A percentile compares a stretch with the other conserved stretches of the same genome.
Evolutionary conservation across 2,113 vertebrate genomes (phyloP).

Genomic region (Tenebrosternarchus preto): DNA sequence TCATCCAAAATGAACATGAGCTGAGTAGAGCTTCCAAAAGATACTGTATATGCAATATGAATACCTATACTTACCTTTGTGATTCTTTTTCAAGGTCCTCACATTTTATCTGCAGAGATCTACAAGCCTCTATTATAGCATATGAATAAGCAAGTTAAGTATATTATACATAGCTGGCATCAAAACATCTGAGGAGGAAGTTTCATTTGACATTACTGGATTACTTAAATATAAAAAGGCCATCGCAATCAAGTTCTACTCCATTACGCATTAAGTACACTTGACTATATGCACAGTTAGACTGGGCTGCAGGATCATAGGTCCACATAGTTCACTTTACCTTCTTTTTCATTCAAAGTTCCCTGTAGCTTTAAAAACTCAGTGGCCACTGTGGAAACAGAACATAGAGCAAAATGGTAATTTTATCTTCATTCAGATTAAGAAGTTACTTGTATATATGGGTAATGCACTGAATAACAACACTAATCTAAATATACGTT

Average conservation of each 20-base stretch:
- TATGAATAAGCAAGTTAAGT: neutral
- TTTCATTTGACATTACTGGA: no score
- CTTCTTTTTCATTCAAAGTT: constrained; percentile 68
- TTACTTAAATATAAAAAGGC: no score
- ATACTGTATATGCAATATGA: neutral
- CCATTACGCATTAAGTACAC: no score
- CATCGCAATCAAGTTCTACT: no score
- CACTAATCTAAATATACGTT: neutral
- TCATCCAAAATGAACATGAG: no score
- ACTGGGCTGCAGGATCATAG: neutral
- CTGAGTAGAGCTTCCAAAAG: no score
- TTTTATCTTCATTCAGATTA: neutral
- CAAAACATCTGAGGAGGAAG: neutral
- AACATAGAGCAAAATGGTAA: neutral
- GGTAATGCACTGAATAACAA: neutral
- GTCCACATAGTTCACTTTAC: constrained; percentile 51
- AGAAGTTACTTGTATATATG: neutral
- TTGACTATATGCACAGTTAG: no score
- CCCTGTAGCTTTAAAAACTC: constrained; percentile 61
- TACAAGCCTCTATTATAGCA: constrained; percentile 8
- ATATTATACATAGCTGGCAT: neutral
- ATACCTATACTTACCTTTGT: constrained; percentile 58
- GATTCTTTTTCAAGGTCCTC: constrained; percentile 66
- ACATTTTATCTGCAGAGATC: constrained; percentile 67
- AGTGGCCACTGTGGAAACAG: constrained; percentile 61